Conservation (phyloP, 1,140 invertebrate genomes). For the Pinna nobilis region DNA sequence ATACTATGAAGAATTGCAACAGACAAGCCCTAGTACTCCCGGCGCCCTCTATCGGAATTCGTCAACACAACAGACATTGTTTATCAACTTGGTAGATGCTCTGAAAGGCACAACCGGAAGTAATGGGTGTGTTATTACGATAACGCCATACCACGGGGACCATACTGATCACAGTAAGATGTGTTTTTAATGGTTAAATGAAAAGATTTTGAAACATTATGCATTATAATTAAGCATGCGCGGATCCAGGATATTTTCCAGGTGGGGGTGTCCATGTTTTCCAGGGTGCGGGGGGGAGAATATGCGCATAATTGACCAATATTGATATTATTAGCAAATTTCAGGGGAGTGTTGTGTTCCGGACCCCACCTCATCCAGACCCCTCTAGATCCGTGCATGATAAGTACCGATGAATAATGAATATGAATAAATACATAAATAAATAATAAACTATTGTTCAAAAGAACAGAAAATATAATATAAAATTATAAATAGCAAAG, state of each 20-base stretch:
- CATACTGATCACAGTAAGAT: slow-evolving; percentile 38
- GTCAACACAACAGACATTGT: slow-evolving; percentile 29
- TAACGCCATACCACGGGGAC: slow-evolving; percentile 48
- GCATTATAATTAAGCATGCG: not conserved
- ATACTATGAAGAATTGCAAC: slow-evolving; percentile 23
- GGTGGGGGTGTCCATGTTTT: not conserved
- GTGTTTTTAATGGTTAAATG: not conserved
- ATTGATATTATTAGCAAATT: too few relatives aligned
- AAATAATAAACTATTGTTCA: too few relatives aligned
- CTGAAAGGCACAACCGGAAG: slow-evolving; percentile 25
- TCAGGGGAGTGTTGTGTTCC: too few relatives aligned
- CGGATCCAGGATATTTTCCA: slow-evolving; percentile 1
- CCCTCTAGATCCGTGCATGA: too few relatives aligned
- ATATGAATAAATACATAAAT: too few relatives aligned
- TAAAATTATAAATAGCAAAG: too few relatives aligned
- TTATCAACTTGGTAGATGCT: slow-evolving; percentile 47
- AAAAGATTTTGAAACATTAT: slow-evolving; percentile 1
- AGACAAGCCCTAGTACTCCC: not conserved
- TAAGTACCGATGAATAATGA: too few relatives aligned
- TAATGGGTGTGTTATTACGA: slow-evolving; percentile 40
- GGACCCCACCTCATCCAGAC: too few relatives aligned
- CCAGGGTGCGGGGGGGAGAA: not conserved
- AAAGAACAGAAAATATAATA: too few relatives aligned
- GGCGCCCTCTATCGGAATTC: slow-evolving; percentile 27
- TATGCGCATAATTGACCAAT: too few relatives aligned